Evolutionary conservation across 2,797 vertebrate species (phyloP).

Genomic region (Pempheris klunzingeri): DNA sequence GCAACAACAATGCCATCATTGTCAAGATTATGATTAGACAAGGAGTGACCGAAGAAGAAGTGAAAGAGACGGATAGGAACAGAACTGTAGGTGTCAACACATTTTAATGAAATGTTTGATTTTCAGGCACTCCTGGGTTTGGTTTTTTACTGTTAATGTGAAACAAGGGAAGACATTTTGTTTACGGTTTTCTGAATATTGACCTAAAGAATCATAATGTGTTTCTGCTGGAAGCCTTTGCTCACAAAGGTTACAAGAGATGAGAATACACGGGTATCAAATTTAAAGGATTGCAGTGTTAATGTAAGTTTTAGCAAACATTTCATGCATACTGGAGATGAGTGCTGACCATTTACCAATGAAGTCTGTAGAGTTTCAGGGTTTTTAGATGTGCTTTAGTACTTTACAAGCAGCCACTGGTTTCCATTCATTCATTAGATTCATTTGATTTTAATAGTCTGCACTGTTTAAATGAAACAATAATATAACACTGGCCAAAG

Average conservation of each 20-base stretch:
- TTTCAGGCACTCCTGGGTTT: background rate
- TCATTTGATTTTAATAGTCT: too few relatives aligned
- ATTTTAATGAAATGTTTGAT: background rate
- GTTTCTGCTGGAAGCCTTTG: background rate
- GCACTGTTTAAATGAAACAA: too few relatives aligned
- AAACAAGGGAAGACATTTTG: background rate
- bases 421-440: constrained; percentile 3
- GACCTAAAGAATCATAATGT: background rate
- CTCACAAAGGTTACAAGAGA: background rate
- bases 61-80: constrained; percentile 92
- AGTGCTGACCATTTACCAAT: background rate
- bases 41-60: constrained; percentile 89
- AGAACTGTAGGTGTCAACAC: constrained; percentile 85
- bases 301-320: background rate
- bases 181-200: background rate
- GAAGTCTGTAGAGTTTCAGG: background rate
- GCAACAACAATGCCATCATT: constrained; percentile 91
- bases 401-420: background rate
- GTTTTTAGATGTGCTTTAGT: background rate
- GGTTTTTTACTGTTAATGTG: background rate
- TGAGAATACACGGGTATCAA: background rate
- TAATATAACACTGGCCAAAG: background rate
- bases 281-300: background rate
- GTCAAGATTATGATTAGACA: constrained; percentile 92
- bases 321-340: background rate